Evolutionary conservation across 1,140 invertebrate species (phyloP).

Genomic region (Heliconius melpomene): DNA sequence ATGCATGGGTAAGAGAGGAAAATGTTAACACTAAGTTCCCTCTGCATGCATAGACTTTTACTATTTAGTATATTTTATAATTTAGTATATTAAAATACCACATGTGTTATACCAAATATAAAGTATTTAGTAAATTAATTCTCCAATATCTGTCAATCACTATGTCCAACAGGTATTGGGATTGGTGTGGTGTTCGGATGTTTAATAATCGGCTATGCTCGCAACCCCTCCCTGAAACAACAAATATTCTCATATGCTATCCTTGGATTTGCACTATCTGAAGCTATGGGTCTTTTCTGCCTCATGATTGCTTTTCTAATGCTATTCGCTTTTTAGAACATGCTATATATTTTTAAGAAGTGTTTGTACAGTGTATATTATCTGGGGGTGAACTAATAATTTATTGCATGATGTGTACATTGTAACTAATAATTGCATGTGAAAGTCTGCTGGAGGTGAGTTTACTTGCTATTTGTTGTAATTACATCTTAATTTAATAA

Average conservation of each 20-base stretch:
- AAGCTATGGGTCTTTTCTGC: constrained; percentile 98
- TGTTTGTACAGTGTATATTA: constrained; percentile 68
- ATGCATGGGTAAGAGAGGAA: too few species aligned
- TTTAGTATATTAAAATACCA: neutral
- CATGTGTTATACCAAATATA: neutral
- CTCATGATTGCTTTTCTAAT: constrained; percentile 97
- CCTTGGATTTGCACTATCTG: constrained; percentile 95
- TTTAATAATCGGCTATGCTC: constrained; percentile 94
- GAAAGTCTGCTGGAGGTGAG: constrained; percentile 35
- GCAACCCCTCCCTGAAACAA: constrained; percentile 96
- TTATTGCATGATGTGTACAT: constrained; percentile 33
- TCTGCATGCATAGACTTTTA: neutral
- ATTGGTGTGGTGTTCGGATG: constrained; percentile 96
- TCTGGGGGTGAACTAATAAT: constrained; percentile 42
- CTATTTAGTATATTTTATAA: too few species aligned
- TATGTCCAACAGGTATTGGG: constrained; percentile 88
- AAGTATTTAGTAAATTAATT: neutral
- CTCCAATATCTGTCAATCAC: neutral
- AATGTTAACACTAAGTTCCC: too few species aligned
- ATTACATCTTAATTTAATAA: neutral
- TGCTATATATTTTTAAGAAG: constrained; percentile 48
- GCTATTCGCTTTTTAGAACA: constrained; percentile 88
- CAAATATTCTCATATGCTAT: constrained; percentile 97
- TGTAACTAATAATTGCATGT: constrained; percentile 15
- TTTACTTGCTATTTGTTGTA: neutral